Evolutionary conservation across 2,797 vertebrate genomes (phyloP).

Genomic region (Tiaroga cobitis): DNA sequence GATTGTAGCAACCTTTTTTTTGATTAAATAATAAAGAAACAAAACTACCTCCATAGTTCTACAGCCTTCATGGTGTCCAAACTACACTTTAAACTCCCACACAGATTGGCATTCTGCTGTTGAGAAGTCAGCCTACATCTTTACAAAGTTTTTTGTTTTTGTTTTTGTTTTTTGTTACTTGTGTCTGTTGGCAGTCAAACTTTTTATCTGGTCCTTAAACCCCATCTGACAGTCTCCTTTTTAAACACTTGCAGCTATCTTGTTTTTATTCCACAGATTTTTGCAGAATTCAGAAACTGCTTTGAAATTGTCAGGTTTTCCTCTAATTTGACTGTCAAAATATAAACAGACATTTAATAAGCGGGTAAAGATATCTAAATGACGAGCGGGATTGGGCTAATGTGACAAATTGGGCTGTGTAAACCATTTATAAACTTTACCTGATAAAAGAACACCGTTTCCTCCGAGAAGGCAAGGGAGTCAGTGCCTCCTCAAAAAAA

Average conservation of each 20-base stretch:
- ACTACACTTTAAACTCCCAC: slow-evolving; percentile 25
- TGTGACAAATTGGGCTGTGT: no score
- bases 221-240: slow-evolving; percentile 3
- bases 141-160: slow-evolving; percentile 19
- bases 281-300: slow-evolving; percentile 4
- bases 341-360: not conserved
- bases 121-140: slow-evolving; percentile 38
- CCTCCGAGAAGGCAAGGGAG: no score
- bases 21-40: no score
- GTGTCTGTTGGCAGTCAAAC: slow-evolving; percentile 36
- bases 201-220: slow-evolving; percentile 17
- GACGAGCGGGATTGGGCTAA: not conserved
- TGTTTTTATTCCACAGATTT: not conserved
- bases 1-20: no score
- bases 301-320: not conserved
- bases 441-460: not conserved
- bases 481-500: no score
- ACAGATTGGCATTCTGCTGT: slow-evolving; percentile 25
- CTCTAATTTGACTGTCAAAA: not conserved
- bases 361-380: not conserved
- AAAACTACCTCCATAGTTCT: no score
- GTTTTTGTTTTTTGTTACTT: slow-evolving; percentile 2
- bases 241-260: not conserved
- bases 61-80: slow-evolving; percentile 37
- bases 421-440: not conserved